Percentiles rank a stretch among this genome's conserved stretches.
phyloP scores from a whole-genome alignment of 2,113 vertebrate genomes.

The Eurystomus gularis region DNA sequence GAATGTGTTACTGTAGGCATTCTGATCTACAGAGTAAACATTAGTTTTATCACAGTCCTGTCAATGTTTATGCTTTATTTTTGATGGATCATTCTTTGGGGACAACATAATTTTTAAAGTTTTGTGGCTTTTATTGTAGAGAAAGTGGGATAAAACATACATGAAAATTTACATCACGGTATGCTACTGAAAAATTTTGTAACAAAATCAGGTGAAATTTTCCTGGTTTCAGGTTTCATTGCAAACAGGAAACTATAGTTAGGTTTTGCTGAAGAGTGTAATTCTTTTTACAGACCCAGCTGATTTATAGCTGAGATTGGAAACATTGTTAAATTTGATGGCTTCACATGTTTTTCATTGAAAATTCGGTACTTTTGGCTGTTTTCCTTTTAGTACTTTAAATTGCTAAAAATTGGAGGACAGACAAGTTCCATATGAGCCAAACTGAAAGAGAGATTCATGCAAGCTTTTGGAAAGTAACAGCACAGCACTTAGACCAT shows the following conservation, averaged over 20 bases:
- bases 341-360: not conserved
- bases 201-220: not conserved
- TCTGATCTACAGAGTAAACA: not conserved
- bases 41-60: not conserved
- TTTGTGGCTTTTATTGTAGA: not conserved
- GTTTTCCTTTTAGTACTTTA: not conserved
- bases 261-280: not conserved
- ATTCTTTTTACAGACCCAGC: not conserved
- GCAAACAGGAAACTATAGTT: not conserved
- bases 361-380: slow-evolving; percentile 1
- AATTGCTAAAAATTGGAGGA: not conserved
- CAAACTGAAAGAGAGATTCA: not conserved
- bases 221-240: not conserved
- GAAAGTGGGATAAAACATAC: not conserved
- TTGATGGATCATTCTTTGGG: not conserved
- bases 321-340: not conserved
- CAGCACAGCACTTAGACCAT: not conserved
- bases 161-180: not conserved
- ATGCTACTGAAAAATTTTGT: not conserved
- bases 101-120: not conserved
- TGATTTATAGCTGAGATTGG: not conserved
- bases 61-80: not conserved
- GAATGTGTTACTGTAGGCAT: not conserved
- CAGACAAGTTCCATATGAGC: not conserved
- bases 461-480: not conserved